phyloP scores from a whole-genome alignment of 2,113 vertebrate genomes.

The Telmatochromis brichardi region DNA sequence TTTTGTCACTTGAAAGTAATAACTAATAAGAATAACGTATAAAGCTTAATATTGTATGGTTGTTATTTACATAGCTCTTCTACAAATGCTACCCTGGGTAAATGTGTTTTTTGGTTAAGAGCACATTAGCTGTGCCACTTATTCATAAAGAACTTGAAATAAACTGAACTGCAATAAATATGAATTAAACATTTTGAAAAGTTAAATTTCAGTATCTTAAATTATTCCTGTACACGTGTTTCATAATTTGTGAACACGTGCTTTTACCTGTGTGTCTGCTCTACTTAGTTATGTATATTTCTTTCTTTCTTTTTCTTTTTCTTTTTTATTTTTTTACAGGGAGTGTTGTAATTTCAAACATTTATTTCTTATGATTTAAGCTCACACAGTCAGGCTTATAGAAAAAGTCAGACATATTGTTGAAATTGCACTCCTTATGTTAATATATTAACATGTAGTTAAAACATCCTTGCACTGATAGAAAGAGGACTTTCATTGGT shows the following conservation, averaged over 20 bases:
- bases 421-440: fast-evolving
- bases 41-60: not conserved
- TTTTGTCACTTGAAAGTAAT: not conserved
- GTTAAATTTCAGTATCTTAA: not conserved
- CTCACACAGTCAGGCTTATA: not conserved
- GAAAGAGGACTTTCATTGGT: not conserved
- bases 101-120: not conserved
- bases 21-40: not conserved
- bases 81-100: not conserved
- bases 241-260: not conserved
- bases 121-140: not conserved
- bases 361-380: not conserved
- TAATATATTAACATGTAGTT: not conserved
- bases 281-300: not conserved
- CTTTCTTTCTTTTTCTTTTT: fast-evolving
- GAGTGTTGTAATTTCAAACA: not conserved
- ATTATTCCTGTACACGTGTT: not conserved
- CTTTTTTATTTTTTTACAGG: fast-evolving
- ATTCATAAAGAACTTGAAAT: not conserved
- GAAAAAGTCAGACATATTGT: not conserved
- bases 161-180: not conserved
- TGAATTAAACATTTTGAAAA: not conserved
- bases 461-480: not conserved
- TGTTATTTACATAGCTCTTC: not conserved
- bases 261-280: not conserved